Evolutionary conservation across 1,140 invertebrate genomes (phyloP), one percentile per base, ranked within the genome.

Genomic region (Lordiphosa stackelbergi): DNA sequence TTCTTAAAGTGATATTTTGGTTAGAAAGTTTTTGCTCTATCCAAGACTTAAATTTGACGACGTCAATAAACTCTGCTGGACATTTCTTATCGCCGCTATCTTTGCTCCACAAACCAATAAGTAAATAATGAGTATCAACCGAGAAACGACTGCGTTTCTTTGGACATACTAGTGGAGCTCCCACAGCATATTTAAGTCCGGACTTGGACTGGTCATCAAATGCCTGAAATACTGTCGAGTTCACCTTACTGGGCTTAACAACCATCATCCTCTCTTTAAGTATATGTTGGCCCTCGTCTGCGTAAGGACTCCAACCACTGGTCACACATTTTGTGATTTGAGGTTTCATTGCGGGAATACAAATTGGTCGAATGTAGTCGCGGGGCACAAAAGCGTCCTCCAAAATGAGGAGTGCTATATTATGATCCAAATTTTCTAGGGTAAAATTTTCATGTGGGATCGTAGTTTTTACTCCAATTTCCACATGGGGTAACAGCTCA

Each of bases 151-250:
- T 34, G 0, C 8, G 63, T 6, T 24, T 9, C 1, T 24, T 47
- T n/a, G 58, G 46, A 41, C 70, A 73, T 0, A 53, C 58, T 1
- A 73, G 40, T 0, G 64, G 24, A 1, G 69, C 43, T 6, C 69
- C 71, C 0, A 0, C 12, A 2, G 38, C 11, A 22, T 11, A 38
- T 5, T 0, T 5, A 9, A 31, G 3, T 34, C 7, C 12, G 34
- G 5, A 24, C 5, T 24, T 24, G 34, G 5, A 24, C 22, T 24
- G 2, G 0, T 24, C 22, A 1, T 13, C 10, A 9, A 1, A 7
- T 9, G 38, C 38, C 10, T 2, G 1, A 1, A 60, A 34, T 10
- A 13, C 3, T 38, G 8, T 40, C n/a, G 24, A 24, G 1, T 5
- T 13, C 40, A 4, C 3, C 22, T 13, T n/a, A 9, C 13, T 28